Conservation (phyloP, 2,797 vertebrate genomes). For the Argya squamiceps region DNA sequence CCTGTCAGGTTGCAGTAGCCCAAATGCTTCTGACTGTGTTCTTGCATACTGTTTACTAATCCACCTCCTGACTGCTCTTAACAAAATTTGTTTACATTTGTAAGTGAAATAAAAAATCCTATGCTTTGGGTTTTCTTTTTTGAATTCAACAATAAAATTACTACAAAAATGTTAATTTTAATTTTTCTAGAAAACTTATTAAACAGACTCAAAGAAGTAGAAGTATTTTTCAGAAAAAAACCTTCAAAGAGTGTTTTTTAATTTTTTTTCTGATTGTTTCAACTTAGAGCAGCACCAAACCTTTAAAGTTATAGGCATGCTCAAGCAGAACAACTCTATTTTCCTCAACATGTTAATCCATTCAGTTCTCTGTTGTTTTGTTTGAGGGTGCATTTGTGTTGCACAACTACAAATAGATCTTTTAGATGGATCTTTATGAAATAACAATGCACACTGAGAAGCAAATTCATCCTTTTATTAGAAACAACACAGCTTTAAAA, state of each 20-base stretch:
- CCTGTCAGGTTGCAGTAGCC: background rate
- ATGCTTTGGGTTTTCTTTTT: background rate
- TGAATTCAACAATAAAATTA: background rate
- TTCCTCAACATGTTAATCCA: background rate
- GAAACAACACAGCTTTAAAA: background rate
- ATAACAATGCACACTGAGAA: background rate
- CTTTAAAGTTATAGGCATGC: background rate
- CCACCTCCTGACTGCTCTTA: background rate
- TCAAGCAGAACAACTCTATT: slow-evolving; percentile 9
- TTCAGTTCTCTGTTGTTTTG: slow-evolving; percentile 15
- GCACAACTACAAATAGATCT: slow-evolving; percentile 3
- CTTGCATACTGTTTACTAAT: background rate
- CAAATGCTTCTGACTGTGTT: background rate
- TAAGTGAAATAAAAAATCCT: background rate
- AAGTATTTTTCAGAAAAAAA: background rate
- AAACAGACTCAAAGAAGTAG: background rate
- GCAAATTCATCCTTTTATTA: slow-evolving; percentile 37
- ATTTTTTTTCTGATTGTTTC: background rate
- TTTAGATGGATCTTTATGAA: slow-evolving; percentile 45
- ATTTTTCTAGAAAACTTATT: background rate
- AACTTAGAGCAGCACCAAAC: background rate
- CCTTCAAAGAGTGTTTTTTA: background rate
- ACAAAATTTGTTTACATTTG: background rate
- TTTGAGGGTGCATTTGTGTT: slow-evolving; percentile 12
- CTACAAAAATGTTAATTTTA: background rate